Base-by-base conservation (phyloP, 2,888 invertebrate genomes). In the Dromius quadrimaculatus region DNA sequence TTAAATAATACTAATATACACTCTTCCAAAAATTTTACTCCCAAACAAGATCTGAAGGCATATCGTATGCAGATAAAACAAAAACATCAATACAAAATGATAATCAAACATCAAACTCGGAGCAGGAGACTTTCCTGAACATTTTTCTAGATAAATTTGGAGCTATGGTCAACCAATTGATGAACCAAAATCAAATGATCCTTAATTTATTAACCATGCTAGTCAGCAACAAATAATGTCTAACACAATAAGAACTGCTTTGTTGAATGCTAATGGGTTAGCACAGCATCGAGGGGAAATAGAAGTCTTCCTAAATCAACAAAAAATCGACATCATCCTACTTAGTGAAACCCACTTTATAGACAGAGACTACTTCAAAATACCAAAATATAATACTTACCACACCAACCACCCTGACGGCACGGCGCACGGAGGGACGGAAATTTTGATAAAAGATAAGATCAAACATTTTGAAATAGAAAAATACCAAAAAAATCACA, bases 111-210 rank as follows among this genome's bases (percentile, higher is more conserved):
- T 65, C 63, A 65, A 32, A 45, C 19, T 38, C 38, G 6, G 38
- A 45, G 15, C 4, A 45, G 2, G 19, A 45, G 2, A 22, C 66
- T 17, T 38, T 38, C n/a, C n/a, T n/a, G 2, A 68, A 69, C 71
- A 71, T 72, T 50, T 72, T 57, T 36, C 45, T 54, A 59, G 70
- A 50, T 61, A 72, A 64, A 72, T 64, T 64, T 9, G 32, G 73
- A 68, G 45, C 59, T 20, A 74, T 73, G 59, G 17, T 73, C 8
- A 62, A 71, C 28, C 68, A 73, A 54, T 38, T 74, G 22, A 71
- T 74, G 71, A 36, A 72, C 23, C 71, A 73, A 65, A 72, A 72
- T 54, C 57, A 71, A 15, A 73, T 68, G 11, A 73, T 74, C 43
- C 38, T 73, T 20, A 72, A 71, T 61, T 57, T 74, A 50, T 69